Conservation (phyloP, 2,113 vertebrate species). For the Dipodomys spectabilis region DNA sequence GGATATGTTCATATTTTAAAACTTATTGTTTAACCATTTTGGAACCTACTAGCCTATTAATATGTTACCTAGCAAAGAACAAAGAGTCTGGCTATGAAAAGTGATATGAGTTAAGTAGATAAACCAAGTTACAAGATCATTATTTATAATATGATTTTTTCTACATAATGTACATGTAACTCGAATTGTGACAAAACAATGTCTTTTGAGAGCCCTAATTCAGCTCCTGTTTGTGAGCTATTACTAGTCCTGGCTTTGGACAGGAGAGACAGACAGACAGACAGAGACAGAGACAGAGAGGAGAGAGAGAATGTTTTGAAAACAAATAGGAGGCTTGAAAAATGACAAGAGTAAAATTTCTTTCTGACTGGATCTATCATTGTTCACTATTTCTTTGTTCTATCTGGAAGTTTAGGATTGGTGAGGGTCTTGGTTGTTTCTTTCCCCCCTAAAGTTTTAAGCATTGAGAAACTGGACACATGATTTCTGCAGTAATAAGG, state of each 20-base stretch:
- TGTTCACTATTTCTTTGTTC: neutral
- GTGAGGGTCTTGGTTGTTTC: neutral
- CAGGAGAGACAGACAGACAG: no score
- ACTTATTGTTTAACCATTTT: conserved; percentile 14
- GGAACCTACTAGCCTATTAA: neutral
- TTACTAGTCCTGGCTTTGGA: neutral
- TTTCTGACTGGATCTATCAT: neutral
- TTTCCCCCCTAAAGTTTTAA: neutral
- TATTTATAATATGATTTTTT: conserved; percentile 36
- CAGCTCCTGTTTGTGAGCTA: neutral
- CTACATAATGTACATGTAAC: neutral
- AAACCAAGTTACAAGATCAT: neutral
- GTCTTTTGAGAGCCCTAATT: neutral
- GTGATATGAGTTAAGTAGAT: neutral
- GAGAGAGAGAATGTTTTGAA: neutral
- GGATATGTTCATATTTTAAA: neutral
- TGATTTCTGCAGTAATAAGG: neutral
- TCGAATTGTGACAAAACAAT: neutral
- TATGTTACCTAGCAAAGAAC: neutral
- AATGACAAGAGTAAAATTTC: neutral
- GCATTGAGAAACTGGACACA: neutral
- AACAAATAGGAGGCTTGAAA: neutral
- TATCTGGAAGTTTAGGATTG: neutral
- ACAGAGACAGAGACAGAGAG: no score
- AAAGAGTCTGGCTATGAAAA: neutral